Base-by-base conservation (phyloP, 2,888 invertebrate species). In the Pegoplata infirma region DNA sequence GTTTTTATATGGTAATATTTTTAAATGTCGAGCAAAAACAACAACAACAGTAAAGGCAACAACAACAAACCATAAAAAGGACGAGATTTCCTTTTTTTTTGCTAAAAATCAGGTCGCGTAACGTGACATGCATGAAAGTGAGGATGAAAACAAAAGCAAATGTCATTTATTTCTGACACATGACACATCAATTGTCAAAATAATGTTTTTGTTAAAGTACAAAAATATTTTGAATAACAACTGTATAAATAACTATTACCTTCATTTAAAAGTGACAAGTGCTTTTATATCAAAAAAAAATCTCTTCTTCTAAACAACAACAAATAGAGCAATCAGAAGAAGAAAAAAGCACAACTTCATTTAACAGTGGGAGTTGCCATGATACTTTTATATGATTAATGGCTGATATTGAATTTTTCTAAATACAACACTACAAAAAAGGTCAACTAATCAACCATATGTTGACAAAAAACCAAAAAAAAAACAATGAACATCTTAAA, bases 161-260 rank as follows among this genome's bases (percentile, higher is more conserved):
- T 77, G 71, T 76, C 59, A 73, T 71, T 80, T 72, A n/a, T 74
- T 63, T 25, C 47, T 84, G 84, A 85, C 85, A 82, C 81, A 82
- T 84, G 84, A 88, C 87, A 86, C 84, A 86, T 87, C 85, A 86
- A 85, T 86, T 87, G 87, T 86, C 88, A 88, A 86, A 86, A 87
- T 86, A 86, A 85, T 76, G 23, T 84, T 2, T n/a, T 21, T 17
- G 56, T 32, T 49, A 8, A 1, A 55, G 28, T 19, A 49, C n/a
- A n/a, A n/a, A n/a, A n/a, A n/a, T 47, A 55, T 40, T 61, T 46
- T 46, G n/a, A n/a, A n/a, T n/a, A n/a, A n/a, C n/a, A n/a, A n/a
- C n/a, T 72, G n/a, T 10, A 46, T 40, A 40, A n/a, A 16, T 10
- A 46, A 17, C 25, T 47, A 61, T 46, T 61, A 28, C 10, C 23